Evolutionary conservation across 1,140 invertebrate genomes (phyloP), one percentile per base, ranked within the genome.

Genomic region (Leucophenga varia): DNA sequence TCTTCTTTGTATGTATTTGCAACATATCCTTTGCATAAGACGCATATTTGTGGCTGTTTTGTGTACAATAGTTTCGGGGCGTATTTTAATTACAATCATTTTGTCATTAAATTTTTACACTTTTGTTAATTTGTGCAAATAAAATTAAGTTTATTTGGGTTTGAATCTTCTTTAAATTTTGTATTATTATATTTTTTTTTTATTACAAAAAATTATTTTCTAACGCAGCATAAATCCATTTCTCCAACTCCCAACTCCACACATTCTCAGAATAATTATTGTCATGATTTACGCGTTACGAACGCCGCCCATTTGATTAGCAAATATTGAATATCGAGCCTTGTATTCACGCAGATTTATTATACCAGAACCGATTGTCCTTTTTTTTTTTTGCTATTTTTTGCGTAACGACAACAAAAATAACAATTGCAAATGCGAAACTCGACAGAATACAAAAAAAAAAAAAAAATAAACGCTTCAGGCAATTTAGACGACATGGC

Each of bases 1-100:
- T 5, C 5, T 20, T 31, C 43, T 51, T 19, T 34, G 36, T 36
- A 13, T 14, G 17, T 19, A 32, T 44, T 17, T 43, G 22, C n/a
- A n/a, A n/a, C n/a, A n/a, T n/a, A n/a, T n/a, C n/a, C n/a, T n/a
- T n/a, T n/a, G n/a, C n/a, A n/a, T n/a, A n/a, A n/a, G n/a, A n/a
- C n/a, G n/a, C n/a, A n/a, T n/a, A n/a, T 49, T 9, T 43, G 51
- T 37, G 43, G 31, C 43, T 53, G 48, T 52, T 44, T 38, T 30
- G 7, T 17, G 3, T 34, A 14, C 32, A 21, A 36, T 28, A 47
- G 44, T 47, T 47, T 55, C 39, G 42, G 49, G 43, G 47, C 17
- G 53, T 55, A 59, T 65, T 65, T 67, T 65, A 65, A 65, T 65
- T 65, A 63, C 63, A 67, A 68, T 65, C 63, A 65, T 65, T 65